A percentile compares a stretch with the other conserved stretches of the same genome.
Evolutionary conservation across 2,888 invertebrate genomes (phyloP).

Genomic region (Acrobasis suavella): DNA sequence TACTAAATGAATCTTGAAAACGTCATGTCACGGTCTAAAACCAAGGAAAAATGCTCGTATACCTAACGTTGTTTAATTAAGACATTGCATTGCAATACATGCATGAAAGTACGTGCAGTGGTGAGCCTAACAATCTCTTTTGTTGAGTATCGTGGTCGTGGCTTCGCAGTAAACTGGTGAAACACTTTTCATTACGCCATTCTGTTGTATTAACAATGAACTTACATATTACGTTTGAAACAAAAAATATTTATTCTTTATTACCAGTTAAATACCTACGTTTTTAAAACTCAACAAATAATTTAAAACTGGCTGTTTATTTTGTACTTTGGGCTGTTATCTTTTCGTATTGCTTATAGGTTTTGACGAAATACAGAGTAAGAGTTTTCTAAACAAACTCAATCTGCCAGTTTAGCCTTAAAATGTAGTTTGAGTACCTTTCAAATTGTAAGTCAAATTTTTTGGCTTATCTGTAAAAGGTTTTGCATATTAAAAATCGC

Average conservation of each 20-base stretch:
- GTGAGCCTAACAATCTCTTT: slow-evolving; percentile 37
- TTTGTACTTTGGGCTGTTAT: too few species aligned
- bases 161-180: not conserved
- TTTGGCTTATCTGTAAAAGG: too few species aligned
- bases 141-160: slow-evolving; percentile 22
- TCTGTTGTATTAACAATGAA: not conserved
- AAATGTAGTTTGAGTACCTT: too few species aligned
- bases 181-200: slow-evolving; percentile 8
- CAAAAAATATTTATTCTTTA: too few species aligned
- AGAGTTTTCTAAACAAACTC: too few species aligned
- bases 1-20: slow-evolving; percentile 33
- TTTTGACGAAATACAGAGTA: too few species aligned
- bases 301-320: too few species aligned
- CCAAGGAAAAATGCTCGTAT: slow-evolving; percentile 58
- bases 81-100: slow-evolving; percentile 46
- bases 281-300: too few species aligned
- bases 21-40: slow-evolving; percentile 62
- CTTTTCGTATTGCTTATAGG: too few species aligned
- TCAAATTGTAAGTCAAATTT: too few species aligned
- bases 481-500: not conserved
- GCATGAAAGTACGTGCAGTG: slow-evolving; percentile 34
- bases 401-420: too few species aligned
- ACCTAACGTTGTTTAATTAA: slow-evolving; percentile 53
- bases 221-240: not conserved
- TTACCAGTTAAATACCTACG: too few species aligned